Evolutionary conservation across 2,113 vertebrate genomes (phyloP).

Genomic region (Pheucticus melanocephalus): DNA sequence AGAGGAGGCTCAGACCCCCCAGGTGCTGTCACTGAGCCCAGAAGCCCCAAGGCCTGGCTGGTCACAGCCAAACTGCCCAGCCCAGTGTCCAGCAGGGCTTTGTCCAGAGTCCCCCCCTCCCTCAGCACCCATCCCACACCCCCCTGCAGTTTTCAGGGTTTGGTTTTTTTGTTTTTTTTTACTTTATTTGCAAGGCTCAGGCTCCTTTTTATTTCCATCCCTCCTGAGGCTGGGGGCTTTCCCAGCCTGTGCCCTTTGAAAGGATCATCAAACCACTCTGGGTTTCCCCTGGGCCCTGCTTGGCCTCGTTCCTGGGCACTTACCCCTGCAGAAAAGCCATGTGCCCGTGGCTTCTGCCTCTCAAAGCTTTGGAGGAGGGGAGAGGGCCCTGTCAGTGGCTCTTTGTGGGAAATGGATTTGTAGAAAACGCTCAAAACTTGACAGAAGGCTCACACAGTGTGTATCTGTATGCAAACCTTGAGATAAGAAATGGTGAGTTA

Average conservation of each 20-base stretch:
- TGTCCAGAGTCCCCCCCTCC: neutral
- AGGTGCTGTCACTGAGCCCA: neutral
- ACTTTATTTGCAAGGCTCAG: neutral
- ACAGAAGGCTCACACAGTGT: neutral
- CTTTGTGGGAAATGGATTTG: neutral
- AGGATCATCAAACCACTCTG: neutral
- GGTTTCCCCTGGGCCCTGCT: neutral
- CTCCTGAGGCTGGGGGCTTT: accelerated
- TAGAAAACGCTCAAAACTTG: neutral
- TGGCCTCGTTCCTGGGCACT: neutral
- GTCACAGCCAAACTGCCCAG: neutral
- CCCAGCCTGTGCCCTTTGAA: neutral
- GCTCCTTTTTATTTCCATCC: neutral
- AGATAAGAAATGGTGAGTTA: neutral
- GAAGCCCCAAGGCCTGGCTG: neutral
- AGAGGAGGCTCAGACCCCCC: neutral
- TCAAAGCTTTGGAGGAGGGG: neutral
- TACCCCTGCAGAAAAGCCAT: neutral
- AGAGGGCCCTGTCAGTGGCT: neutral
- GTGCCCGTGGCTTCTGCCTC: neutral
- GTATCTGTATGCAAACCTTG: neutral
- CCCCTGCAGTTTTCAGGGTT: neutral
- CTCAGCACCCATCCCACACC: neutral
- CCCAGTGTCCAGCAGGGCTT: neutral
- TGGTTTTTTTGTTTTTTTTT: too few species aligned